phyloP scores from a whole-genome alignment of 1,140 invertebrate genomes.

The Atta texana region DNA sequence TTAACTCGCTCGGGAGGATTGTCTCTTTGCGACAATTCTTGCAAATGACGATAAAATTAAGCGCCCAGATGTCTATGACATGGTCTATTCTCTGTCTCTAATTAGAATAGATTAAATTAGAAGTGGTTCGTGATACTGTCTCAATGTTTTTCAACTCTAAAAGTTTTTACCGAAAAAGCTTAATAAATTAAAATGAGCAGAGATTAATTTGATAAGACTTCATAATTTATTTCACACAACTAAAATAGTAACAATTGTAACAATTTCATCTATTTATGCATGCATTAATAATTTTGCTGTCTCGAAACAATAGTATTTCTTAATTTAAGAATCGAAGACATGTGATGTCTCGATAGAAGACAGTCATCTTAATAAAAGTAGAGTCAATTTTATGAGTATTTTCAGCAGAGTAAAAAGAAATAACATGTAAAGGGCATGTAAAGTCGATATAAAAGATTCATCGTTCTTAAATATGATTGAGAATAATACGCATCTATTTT shows the following conservation, averaged over 20 bases:
- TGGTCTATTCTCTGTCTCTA: not conserved
- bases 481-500: not conserved
- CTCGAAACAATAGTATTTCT: not conserved
- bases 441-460: not conserved
- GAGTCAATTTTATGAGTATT: not conserved
- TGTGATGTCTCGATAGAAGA: too few relatives aligned
- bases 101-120: not conserved
- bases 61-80: not conserved
- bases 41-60: constrained; percentile 13
- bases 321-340: not conserved
- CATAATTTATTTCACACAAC: not conserved
- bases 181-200: not conserved
- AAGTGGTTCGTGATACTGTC: not conserved
- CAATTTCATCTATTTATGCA: not conserved
- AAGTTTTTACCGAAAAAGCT: not conserved
- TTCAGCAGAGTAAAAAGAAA: not conserved
- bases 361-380: too few relatives aligned
- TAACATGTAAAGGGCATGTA: not conserved
- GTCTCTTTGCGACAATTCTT: constrained; percentile 3
- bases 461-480: not conserved
- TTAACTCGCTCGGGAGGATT: not conserved
- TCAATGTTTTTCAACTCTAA: not conserved
- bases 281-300: not conserved
- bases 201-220: not conserved
- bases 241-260: not conserved